Percentiles rank a stretch among this genome's conserved stretches.
phyloP scores from a whole-genome alignment of 2,797 vertebrate species.

The Cetoscarus ocellatus region DNA sequence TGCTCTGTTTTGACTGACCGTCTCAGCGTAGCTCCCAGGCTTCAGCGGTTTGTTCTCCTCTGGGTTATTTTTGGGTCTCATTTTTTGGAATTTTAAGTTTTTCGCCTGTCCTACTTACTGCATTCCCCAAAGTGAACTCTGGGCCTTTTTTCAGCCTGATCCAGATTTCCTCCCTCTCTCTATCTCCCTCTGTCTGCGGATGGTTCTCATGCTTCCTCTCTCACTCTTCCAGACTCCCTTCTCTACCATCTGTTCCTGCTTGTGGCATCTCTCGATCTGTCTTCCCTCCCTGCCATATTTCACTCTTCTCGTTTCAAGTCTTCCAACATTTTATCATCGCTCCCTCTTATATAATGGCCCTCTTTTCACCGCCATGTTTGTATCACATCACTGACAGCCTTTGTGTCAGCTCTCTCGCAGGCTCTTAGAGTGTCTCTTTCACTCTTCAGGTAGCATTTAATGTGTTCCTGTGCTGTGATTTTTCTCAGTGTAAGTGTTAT shows the following conservation, averaged over 20 bases:
- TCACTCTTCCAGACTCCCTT: constrained; percentile 42
- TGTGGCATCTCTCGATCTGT: constrained; percentile 63
- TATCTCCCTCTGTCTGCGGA: background rate
- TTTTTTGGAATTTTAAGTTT: constrained; percentile 72
- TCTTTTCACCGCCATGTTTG: constrained; percentile 28
- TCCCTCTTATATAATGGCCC: constrained; percentile 18
- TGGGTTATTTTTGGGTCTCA: constrained; percentile 72
- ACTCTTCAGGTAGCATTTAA: constrained; percentile 1
- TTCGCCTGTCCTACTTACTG: constrained; percentile 81
- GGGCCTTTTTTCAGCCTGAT: constrained; percentile 79
- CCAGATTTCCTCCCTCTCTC: constrained; percentile 69
- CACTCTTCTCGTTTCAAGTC: constrained; percentile 54
- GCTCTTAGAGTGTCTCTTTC: constrained; percentile 6
- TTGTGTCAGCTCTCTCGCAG: constrained; percentile 12
- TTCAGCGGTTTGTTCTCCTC: constrained; percentile 59
- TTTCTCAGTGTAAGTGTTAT: background rate
- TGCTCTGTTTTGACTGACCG: constrained; percentile 56
- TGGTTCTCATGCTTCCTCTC: background rate
- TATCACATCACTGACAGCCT: constrained; percentile 29
- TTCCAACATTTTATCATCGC: constrained; percentile 37
- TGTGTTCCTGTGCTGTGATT: constrained; percentile 1
- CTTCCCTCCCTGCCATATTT: constrained; percentile 62
- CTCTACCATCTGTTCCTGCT: constrained; percentile 78
- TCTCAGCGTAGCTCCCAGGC: constrained; percentile 51
- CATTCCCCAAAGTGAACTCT: constrained; percentile 77